Evolutionary conservation across 2,888 invertebrate genomes (phyloP).

Genomic region (Maniola hyperantus): DNA sequence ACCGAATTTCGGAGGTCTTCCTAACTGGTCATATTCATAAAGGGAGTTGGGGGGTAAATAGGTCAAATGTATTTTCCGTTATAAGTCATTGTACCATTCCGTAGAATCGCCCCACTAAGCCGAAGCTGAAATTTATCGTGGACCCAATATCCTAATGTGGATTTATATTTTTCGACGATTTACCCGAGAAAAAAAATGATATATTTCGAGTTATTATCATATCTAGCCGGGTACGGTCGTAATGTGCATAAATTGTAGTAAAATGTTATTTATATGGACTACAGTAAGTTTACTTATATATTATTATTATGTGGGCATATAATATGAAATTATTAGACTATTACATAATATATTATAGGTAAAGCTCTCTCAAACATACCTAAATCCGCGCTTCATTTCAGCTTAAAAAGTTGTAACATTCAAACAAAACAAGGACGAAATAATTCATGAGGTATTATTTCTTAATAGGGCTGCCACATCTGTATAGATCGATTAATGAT

Average conservation of each 20-base stretch:
- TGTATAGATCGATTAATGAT: not conserved
- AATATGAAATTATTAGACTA: not conserved
- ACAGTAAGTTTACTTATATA: too few relatives aligned
- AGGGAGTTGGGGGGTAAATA: conserved; percentile 56
- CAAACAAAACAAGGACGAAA: conserved; percentile 37
- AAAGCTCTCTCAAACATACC: not conserved
- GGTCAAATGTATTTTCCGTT: conserved; percentile 72
- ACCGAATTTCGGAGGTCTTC: conserved; percentile 30
- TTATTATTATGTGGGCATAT: too few relatives aligned
- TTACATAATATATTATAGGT: not conserved
- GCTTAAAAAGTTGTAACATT: conserved; percentile 31
- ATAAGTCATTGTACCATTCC: conserved; percentile 71
- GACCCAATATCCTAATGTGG: conserved; percentile 53
- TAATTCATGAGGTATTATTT: conserved; percentile 46
- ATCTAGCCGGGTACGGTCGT: not conserved
- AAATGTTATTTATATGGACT: not conserved
- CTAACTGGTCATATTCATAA: conserved; percentile 41
- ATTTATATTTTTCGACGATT: conserved; percentile 45
- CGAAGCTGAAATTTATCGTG: conserved; percentile 65
- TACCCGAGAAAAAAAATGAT: conserved; percentile 29
- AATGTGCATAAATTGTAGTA: not conserved
- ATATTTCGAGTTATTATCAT: conserved; percentile 22
- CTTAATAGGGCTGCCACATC: conserved; percentile 16
- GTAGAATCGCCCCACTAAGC: conserved; percentile 66
- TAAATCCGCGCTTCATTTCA: conserved; percentile 13